A percentile compares a stretch with the other conserved stretches of the same genome.
Evolutionary conservation across 2,888 invertebrate genomes (phyloP).

Genomic region (Drosophila suboccidentalis): DNA sequence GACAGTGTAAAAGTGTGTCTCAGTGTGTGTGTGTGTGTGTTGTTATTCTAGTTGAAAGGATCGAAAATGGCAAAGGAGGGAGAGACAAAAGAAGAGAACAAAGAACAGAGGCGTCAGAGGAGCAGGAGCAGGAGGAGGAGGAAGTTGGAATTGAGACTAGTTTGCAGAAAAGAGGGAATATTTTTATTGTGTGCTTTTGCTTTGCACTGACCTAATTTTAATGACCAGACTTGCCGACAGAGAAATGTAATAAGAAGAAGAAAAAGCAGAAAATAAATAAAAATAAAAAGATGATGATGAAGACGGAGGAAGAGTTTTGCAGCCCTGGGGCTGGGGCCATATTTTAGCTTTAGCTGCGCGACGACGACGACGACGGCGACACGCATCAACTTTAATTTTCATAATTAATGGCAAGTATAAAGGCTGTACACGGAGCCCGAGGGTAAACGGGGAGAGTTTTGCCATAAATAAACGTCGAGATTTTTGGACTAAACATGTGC

Average conservation of each 20-base stretch:
- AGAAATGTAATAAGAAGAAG: slow-evolving; percentile 14
- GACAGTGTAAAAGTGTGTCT: slow-evolving; percentile 36
- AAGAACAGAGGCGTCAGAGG: slow-evolving; percentile 34
- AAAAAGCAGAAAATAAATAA: background rate
- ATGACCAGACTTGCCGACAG: slow-evolving; percentile 58
- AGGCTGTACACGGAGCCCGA: slow-evolving; percentile 28
- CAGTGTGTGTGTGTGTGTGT: slow-evolving; percentile 21
- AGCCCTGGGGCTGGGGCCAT: slow-evolving; percentile 51
- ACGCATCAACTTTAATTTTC: slow-evolving; percentile 78
- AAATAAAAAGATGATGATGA: slow-evolving; percentile 9
- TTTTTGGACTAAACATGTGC: slow-evolving; percentile 57
- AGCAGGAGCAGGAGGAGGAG: slow-evolving; percentile 11
- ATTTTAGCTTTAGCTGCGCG: slow-evolving; percentile 48
- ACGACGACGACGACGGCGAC: slow-evolving; percentile 57
- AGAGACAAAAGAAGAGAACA: slow-evolving; percentile 24
- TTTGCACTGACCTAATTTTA: slow-evolving; percentile 73
- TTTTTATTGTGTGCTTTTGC: slow-evolving; percentile 50
- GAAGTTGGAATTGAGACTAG: slow-evolving; percentile 60
- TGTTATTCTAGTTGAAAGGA: slow-evolving; percentile 71
- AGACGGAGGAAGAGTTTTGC: slow-evolving; percentile 15
- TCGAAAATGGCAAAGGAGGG: slow-evolving; percentile 35
- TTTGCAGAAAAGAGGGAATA: slow-evolving; percentile 29
- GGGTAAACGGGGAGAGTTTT: slow-evolving; percentile 45
- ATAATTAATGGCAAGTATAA: slow-evolving; percentile 74
- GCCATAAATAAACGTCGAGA: slow-evolving; percentile 58